phyloP scores from a whole-genome alignment of 2,797 vertebrate genomes.

The Lutjanus campechanus region DNA sequence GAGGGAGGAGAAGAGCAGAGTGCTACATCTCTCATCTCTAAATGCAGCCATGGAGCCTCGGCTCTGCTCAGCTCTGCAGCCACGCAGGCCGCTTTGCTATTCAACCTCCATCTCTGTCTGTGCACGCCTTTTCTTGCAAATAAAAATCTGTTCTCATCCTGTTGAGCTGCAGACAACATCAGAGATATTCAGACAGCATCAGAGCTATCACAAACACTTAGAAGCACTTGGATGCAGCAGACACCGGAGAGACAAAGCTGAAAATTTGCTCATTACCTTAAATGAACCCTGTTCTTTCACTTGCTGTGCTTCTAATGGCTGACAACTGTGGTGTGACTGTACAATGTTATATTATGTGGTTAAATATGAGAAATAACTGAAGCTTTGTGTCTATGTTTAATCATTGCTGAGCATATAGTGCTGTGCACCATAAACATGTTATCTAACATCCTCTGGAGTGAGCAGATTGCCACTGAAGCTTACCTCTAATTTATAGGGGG shows the following conservation, averaged over 20 bases:
- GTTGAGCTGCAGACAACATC: constrained; percentile 36
- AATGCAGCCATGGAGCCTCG: constrained; percentile 60
- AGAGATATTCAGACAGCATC: constrained; percentile 26
- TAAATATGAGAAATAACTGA: constrained; percentile 17
- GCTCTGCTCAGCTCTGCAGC: constrained; percentile 52
- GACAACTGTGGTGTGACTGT: neutral
- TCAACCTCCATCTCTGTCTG: constrained; percentile 50
- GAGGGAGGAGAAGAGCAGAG: constrained; percentile 65
- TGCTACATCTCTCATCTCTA: constrained; percentile 70
- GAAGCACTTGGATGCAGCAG: constrained; percentile 1
- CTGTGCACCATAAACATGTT: constrained; percentile 53
- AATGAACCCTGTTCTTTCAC: constrained; percentile 46
- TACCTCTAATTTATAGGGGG: constrained; percentile 71
- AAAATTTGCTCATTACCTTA: constrained; percentile 54
- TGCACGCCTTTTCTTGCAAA: constrained; percentile 30
- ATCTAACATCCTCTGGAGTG: constrained; percentile 64
- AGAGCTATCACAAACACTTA: constrained; percentile 22
- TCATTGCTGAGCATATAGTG: constrained; percentile 14
- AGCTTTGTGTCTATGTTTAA: constrained; percentile 14
- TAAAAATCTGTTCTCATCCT: constrained; percentile 35
- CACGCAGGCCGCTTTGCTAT: constrained; percentile 38
- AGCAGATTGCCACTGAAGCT: constrained; percentile 71
- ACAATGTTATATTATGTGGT: constrained; percentile 17
- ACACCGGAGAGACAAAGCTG: constrained; percentile 19
- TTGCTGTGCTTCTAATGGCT: constrained; percentile 10